Base-by-base conservation (phyloP, 2,797 vertebrate genomes). In the Ctenopoma kingsleyae region DNA sequence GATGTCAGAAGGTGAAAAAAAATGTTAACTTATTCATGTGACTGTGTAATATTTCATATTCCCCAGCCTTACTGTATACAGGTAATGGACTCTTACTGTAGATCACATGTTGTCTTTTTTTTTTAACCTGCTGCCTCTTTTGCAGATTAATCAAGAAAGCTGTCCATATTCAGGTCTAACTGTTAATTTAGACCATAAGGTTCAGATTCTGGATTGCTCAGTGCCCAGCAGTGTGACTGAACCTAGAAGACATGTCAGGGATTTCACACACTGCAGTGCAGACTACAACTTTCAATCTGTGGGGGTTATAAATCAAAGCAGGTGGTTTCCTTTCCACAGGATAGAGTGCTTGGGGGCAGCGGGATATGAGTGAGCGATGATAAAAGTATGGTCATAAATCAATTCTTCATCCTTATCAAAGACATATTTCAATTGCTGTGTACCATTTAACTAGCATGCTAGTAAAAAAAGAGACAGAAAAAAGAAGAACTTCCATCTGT, bases 311-410 rank as follows among this genome's bases (percentile, higher is more conserved):
- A 93, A 94, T 94, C 89, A 92, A 91, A 94, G 91, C 92, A 91
- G 94, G 91, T 94, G 92, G 88, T 93, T 92, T 90, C 89, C 86
- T 86, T 80, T 91, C 67, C 67, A 82, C 78, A 83, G 88, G 85
- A 85, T 71, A 76, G 47, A 87, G 48, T 19, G 90, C 93, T 93
- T 4, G 55, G 72, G 88, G 94, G 87, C 84, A 76, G 85, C 46
- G 10, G 80, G 85, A 90, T 91, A 86, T 78, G 85, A 91, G 83
- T 72, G 81, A 92, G 84, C 12, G 38, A 79, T 89, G 88, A 93
- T 94, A 93, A 94, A 94, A 93, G 86, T 87, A 78, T 75, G 74
- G 76, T 78, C 83, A 61, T 94, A 94, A 94, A 94, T 95, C 94
- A 94, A 86, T 87, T 89, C 76, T 88, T 81, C 81, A 76, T 88